A percentile compares a stretch with the other conserved stretches of the same genome.
Conservation (phyloP, 2,888 invertebrate species). For the Melanostoma mellinum region DNA sequence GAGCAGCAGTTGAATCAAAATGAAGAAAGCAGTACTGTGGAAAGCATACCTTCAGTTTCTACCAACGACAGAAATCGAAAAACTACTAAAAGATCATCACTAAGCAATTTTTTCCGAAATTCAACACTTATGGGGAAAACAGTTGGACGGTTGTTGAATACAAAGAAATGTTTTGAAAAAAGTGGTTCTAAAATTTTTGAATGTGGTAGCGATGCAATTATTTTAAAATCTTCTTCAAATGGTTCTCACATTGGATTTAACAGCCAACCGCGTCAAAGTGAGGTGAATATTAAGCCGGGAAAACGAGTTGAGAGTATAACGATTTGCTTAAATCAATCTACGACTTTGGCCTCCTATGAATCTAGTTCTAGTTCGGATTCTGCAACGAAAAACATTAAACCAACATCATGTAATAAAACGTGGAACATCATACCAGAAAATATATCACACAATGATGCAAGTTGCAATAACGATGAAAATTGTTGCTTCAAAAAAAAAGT, state of each 20-base stretch:
- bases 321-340: constrained; percentile 29
- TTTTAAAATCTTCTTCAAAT: neutral
- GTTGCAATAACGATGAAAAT: neutral
- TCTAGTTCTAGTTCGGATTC: too few species aligned
- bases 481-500: neutral
- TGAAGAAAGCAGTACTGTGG: too few species aligned
- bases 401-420: too few species aligned
- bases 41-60: too few species aligned
- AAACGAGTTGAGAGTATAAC: constrained; percentile 33
- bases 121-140: constrained; percentile 19
- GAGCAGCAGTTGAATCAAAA: too few species aligned
- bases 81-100: neutral
- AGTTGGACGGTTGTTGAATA: constrained; percentile 23
- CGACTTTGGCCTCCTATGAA: neutral
- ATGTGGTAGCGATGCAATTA: neutral
- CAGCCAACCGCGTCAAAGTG: neutral
- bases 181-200: neutral
- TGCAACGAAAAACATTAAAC: too few species aligned
- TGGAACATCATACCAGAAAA: too few species aligned
- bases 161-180: neutral
- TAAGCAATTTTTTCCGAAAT: constrained; percentile 39
- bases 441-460: too few species aligned
- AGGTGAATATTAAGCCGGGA: constrained; percentile 26
- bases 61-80: neutral
- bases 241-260: constrained; percentile 1